These are phyloP conservation scores for Callipepla californica DNA, from an alignment of 2,113 vertebrate species.

Conservation along the genomic window DNA sequence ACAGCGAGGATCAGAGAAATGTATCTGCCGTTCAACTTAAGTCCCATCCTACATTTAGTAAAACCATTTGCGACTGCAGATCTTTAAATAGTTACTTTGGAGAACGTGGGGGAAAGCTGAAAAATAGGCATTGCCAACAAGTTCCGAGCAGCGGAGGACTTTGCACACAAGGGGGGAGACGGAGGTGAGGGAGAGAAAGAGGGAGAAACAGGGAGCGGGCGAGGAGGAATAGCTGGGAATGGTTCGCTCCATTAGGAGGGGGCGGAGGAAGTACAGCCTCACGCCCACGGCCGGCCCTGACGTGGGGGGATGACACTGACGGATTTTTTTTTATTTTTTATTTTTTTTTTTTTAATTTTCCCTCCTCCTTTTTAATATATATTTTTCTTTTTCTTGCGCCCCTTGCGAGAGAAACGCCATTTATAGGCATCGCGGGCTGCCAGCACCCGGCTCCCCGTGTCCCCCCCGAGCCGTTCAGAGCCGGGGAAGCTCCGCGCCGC, in stretches of 20 bases:
- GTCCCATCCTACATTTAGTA: conserved; percentile 97
- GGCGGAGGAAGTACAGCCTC: conserved; percentile 84
- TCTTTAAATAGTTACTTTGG: conserved; percentile 87
- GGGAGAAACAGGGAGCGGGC: conserved; percentile 56
- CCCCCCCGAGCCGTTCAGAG: neutral
- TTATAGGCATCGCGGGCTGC: conserved; percentile 75
- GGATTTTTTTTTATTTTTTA: conserved; percentile 54
- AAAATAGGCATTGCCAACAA: conserved; percentile 88
- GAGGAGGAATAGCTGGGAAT: conserved; percentile 80
- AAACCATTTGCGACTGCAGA: conserved; percentile 90
- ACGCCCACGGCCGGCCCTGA: conserved; percentile 88
- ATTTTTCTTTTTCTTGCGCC: conserved; percentile 71
- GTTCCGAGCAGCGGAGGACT: conserved; percentile 82
- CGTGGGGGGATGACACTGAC: conserved; percentile 84
- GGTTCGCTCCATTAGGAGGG: conserved; percentile 88
- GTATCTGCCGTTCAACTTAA: conserved; percentile 92
- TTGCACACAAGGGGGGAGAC: conserved; percentile 80
- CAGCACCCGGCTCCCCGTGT: conserved; percentile 49
- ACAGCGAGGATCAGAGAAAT: conserved; percentile 92
- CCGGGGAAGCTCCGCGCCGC: neutral
- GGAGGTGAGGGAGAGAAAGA: conserved; percentile 62
- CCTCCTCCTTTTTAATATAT: conserved; percentile 37
- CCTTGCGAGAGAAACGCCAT: conserved; percentile 78
- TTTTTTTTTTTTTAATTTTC: neutral
- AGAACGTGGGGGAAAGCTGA: conserved; percentile 84